These are phyloP conservation scores for Microtus richardsoni DNA, from an alignment of 2,113 vertebrate species.

Conservation along the genomic window DNA sequence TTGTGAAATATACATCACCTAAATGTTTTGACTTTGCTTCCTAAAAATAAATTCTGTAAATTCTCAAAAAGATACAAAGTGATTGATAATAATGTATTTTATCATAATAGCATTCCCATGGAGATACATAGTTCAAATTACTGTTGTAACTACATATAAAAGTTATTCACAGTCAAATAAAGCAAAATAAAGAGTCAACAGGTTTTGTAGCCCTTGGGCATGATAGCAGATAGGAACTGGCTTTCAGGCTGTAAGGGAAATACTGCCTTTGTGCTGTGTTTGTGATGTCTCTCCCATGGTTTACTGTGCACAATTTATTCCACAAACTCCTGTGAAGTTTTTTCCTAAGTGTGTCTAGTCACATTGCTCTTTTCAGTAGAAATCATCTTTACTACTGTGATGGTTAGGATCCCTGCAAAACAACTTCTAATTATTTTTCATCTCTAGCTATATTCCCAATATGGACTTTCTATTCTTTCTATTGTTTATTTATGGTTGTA, in stretches of 20 bases:
- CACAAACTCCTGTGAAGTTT: background rate
- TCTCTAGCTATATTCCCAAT: background rate
- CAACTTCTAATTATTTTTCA: background rate
- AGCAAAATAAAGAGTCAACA: constrained; percentile 8
- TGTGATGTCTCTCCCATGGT: background rate
- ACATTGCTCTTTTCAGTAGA: constrained; percentile 19
- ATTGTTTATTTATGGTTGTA: background rate
- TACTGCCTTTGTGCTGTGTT: background rate
- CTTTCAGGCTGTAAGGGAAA: background rate
- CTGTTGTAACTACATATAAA: background rate
- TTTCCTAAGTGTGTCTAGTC: background rate
- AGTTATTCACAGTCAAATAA: constrained; percentile 7
- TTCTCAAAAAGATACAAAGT: background rate
- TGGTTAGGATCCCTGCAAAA: background rate
- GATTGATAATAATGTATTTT: constrained; percentile 33
- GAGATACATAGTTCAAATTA: constrained; percentile 21
- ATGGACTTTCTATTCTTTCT: background rate
- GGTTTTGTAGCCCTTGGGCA: background rate
- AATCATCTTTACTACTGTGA: background rate
- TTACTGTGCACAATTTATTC: background rate
- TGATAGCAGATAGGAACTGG: background rate
- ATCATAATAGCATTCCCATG: background rate
- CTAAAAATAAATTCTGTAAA: background rate
- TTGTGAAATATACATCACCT: background rate
- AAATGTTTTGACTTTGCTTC: constrained; percentile 35